Evolutionary conservation across 2,888 invertebrate genomes (phyloP).

Genomic region (Mamestra brassicae): DNA sequence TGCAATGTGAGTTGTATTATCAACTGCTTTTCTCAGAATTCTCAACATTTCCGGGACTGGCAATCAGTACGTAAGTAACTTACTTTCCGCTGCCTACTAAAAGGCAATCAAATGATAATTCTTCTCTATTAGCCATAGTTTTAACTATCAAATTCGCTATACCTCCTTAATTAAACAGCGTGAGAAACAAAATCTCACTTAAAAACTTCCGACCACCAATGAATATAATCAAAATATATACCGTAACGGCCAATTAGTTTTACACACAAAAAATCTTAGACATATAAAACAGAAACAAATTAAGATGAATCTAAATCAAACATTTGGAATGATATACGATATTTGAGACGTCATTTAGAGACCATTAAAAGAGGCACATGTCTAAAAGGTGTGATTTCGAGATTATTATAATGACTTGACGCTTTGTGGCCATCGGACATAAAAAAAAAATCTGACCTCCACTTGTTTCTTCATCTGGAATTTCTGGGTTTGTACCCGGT

Average conservation of each 20-base stretch:
- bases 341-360: constrained; percentile 30
- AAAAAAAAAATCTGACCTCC: too few relatives aligned
- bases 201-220: constrained; percentile 50
- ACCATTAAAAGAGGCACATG: constrained; percentile 24
- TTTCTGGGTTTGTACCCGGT: too few relatives aligned
- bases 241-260: constrained; percentile 59
- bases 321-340: constrained; percentile 52
- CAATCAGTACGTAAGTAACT: not conserved
- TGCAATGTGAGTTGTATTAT: too few relatives aligned
- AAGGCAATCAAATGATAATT: constrained; percentile 16
- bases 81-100: not conserved
- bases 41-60: not conserved
- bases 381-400: constrained; percentile 14
- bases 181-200: constrained; percentile 51
- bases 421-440: too few relatives aligned
- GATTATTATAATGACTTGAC: constrained; percentile 27
- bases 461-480: too few relatives aligned
- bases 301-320: constrained; percentile 57
- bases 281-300: constrained; percentile 46
- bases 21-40: not conserved
- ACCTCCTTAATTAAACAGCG: constrained; percentile 37
- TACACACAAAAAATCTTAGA: constrained; percentile 45
- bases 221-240: constrained; percentile 47
- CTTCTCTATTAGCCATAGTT: not conserved
- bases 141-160: constrained; percentile 29